Evolutionary conservation across 2,797 vertebrate genomes (phyloP).

Genomic region (Chaetodon trifasciatus): DNA sequence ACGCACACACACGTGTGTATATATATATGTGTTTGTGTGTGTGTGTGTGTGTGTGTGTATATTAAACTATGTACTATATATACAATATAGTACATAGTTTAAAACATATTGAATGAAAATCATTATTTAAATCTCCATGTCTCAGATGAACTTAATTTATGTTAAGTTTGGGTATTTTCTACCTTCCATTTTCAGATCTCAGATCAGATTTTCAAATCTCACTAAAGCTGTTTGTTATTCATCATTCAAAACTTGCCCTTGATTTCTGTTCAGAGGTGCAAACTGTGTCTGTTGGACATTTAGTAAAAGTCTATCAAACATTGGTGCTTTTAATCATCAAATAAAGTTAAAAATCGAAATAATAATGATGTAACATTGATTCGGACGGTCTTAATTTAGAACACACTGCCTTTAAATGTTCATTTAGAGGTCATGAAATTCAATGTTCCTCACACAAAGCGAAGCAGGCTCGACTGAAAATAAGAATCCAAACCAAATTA

Average conservation of each 20-base stretch:
- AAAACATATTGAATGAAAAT: background rate
- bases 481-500: constrained; percentile 16
- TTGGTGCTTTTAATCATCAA: constrained; percentile 18
- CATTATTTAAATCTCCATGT: too few species aligned
- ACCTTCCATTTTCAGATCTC: too few species aligned
- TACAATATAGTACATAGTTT: too few species aligned
- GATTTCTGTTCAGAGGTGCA: background rate
- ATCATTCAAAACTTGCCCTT: background rate
- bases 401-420: constrained; percentile 28
- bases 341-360: constrained; percentile 1
- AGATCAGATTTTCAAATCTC: too few species aligned
- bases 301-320: constrained; percentile 10
- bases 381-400: constrained; percentile 27
- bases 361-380: constrained; percentile 3
- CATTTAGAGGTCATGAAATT: constrained; percentile 46
- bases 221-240: background rate
- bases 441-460: constrained; percentile 33
- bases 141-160: too few species aligned
- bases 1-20: too few species aligned
- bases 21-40: too few species aligned
- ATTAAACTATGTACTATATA: too few species aligned
- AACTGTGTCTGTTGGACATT: background rate
- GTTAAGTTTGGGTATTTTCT: too few species aligned
- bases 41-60: too few species aligned
- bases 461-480: background rate